These are phyloP conservation scores for Pteria penguin DNA, from an alignment of 2,888 invertebrate genomes.

Conservation along the genomic window DNA sequence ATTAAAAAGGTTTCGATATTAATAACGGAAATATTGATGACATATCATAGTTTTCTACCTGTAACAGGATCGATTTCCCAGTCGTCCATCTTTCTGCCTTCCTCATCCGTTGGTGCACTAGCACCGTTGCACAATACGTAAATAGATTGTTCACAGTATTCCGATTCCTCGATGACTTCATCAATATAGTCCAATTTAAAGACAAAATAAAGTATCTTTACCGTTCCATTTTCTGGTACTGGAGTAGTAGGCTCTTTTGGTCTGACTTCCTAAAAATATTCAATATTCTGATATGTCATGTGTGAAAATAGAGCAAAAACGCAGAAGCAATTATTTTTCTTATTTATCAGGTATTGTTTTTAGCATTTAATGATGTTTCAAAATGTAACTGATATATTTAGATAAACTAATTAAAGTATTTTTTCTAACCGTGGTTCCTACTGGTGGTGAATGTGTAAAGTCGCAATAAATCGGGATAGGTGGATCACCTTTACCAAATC, in stretches of 20 bases:
- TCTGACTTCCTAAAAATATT: constrained; percentile 43
- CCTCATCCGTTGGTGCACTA: background rate
- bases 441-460: constrained; percentile 47
- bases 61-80: background rate
- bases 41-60: no score
- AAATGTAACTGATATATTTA: no score
- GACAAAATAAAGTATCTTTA: constrained; percentile 50
- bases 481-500: constrained; percentile 7
- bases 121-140: constrained; percentile 54
- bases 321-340: no score
- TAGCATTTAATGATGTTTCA: no score
- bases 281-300: no score
- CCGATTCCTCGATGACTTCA: constrained; percentile 45
- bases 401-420: no score
- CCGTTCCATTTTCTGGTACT: constrained; percentile 30
- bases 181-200: constrained; percentile 36
- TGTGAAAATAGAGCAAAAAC: no score
- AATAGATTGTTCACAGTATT: constrained; percentile 65
- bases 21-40: no score
- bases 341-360: no score
- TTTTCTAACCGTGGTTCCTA: constrained; percentile 54
- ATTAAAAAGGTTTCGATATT: no score
- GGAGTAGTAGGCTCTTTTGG: constrained; percentile 32
- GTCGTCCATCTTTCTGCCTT: constrained; percentile 25
- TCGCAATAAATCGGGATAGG: constrained; percentile 55